Evolutionary conservation across 2,797 vertebrate genomes (phyloP).

Genomic region (Rhabdophis nuchalis): DNA sequence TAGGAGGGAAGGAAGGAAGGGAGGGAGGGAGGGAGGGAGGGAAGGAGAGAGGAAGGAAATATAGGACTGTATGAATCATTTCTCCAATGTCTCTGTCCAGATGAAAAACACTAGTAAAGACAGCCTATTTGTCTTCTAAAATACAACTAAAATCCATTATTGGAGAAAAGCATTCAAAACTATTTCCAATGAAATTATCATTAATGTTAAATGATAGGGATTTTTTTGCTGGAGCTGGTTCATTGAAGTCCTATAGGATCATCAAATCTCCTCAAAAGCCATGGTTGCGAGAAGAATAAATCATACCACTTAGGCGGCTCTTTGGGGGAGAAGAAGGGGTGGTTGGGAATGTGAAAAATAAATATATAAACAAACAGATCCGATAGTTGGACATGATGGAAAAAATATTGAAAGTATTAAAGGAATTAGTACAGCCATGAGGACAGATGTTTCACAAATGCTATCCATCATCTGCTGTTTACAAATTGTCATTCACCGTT

Average conservation of each 20-base stretch:
- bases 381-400: background rate
- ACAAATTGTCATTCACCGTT: slow-evolving; percentile 27
- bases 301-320: slow-evolving; percentile 18
- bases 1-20: no score
- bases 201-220: background rate
- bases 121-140: background rate
- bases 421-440: slow-evolving; percentile 53
- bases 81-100: background rate
- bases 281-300: slow-evolving; percentile 27
- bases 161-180: background rate
- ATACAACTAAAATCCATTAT: background rate
- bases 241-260: background rate
- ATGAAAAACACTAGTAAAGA: background rate
- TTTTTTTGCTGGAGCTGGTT: background rate
- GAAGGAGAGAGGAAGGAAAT: background rate
- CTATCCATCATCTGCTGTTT: slow-evolving; percentile 45
- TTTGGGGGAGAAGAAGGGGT: background rate
- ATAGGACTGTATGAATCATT: background rate
- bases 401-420: slow-evolving; percentile 51
- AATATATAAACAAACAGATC: background rate
- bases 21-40: no score
- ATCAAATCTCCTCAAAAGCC: slow-evolving; percentile 30
- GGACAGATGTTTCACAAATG: slow-evolving; percentile 14
- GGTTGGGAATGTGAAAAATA: background rate
- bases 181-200: background rate